Evolutionary conservation across 2,113 vertebrate genomes (phyloP).

Genomic region (Turnix velox): DNA sequence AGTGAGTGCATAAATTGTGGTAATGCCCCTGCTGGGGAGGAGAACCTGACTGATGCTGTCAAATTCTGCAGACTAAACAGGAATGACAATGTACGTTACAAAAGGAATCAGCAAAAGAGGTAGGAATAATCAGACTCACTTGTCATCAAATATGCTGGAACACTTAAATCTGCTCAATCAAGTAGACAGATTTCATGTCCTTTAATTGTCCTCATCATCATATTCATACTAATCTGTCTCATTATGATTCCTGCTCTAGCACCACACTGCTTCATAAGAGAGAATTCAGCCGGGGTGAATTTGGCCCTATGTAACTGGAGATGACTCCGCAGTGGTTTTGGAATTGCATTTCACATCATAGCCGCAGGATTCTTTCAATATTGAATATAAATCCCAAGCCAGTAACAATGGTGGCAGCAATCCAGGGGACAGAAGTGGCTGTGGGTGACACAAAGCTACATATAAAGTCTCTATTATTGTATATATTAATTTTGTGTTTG

Average conservation of each 20-base stretch:
- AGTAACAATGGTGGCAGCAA: constrained; percentile 11
- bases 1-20: neutral
- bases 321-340: neutral
- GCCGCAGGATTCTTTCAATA: neutral
- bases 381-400: neutral
- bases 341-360: constrained; percentile 10
- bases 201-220: neutral
- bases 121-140: neutral
- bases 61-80: neutral
- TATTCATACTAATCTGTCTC: neutral
- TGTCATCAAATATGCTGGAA: neutral
- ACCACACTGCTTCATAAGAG: neutral
- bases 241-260: neutral
- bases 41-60: neutral
- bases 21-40: neutral
- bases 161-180: neutral
- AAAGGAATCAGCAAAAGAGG: neutral
- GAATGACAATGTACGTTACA: neutral
- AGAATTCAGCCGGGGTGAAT: neutral
- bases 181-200: neutral
- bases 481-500: neutral
- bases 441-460: neutral
- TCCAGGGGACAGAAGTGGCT: neutral
- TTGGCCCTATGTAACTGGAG: neutral
- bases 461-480: neutral